Conservation (phyloP, 2,888 invertebrate species). For the Drosophila testacea region DNA sequence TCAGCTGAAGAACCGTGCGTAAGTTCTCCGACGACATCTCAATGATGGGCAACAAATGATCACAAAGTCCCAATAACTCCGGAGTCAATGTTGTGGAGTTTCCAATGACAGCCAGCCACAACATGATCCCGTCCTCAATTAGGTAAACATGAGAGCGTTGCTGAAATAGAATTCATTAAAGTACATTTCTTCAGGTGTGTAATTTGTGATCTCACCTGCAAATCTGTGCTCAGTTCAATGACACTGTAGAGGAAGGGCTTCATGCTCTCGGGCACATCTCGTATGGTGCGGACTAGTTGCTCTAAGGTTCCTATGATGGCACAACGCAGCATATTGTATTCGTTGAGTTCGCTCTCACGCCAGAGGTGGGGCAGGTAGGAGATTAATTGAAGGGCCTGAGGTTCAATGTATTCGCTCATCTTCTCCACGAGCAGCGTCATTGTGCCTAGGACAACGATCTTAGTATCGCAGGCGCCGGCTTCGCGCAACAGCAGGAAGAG, state of each 20-base stretch:
- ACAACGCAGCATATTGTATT: slow-evolving; percentile 92
- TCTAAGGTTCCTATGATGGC: slow-evolving; percentile 93
- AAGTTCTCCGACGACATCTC: slow-evolving; percentile 94
- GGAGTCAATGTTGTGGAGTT: slow-evolving; percentile 89
- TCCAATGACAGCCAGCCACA: slow-evolving; percentile 95
- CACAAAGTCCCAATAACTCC: slow-evolving; percentile 90
- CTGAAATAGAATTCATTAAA: slow-evolving; percentile 71
- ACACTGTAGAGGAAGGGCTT: slow-evolving; percentile 89
- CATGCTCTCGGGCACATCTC: slow-evolving; percentile 87
- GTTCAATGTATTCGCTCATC: slow-evolving; percentile 90
- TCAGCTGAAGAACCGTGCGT: slow-evolving; percentile 91
- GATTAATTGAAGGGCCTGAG: slow-evolving; percentile 89
- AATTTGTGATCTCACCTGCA: slow-evolving; percentile 85
- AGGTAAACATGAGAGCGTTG: slow-evolving; percentile 95
- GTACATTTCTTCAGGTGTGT: too few relatives aligned
- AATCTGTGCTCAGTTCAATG: slow-evolving; percentile 91
- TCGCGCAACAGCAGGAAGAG: slow-evolving; percentile 94
- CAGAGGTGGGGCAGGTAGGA: slow-evolving; percentile 94
- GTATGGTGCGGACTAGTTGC: slow-evolving; percentile 92
- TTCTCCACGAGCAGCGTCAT: slow-evolving; percentile 95
- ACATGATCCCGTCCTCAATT: slow-evolving; percentile 95
- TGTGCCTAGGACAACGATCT: slow-evolving; percentile 96
- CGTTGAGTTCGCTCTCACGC: slow-evolving; percentile 94
- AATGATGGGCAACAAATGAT: slow-evolving; percentile 90
- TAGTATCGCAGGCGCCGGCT: slow-evolving; percentile 96